phyloP scores from a whole-genome alignment of 2,113 vertebrate genomes.

The Aphyosemion australe region DNA sequence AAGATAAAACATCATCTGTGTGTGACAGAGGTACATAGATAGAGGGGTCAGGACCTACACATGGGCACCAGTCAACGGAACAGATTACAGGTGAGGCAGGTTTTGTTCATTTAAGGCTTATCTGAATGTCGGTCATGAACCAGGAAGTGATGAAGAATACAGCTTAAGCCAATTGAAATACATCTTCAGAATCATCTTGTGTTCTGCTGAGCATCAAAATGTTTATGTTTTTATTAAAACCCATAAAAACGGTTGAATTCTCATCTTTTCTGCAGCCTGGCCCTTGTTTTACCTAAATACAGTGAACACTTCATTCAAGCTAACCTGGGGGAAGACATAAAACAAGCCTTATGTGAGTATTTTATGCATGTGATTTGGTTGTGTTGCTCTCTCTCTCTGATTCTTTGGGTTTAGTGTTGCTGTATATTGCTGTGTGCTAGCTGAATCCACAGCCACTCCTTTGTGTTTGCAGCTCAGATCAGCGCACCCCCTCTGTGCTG shows the following conservation, averaged over 20 bases:
- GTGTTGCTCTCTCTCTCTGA: conserved; percentile 5
- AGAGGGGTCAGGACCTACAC: conserved; percentile 93
- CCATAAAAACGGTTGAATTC: neutral
- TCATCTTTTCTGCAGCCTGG: conserved; percentile 84
- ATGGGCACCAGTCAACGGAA: conserved; percentile 94
- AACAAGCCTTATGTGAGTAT: conserved; percentile 94
- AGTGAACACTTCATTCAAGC: conserved; percentile 98
- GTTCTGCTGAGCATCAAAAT: conserved; percentile 14
- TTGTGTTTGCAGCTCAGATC: conserved; percentile 38
- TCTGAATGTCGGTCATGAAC: neutral
- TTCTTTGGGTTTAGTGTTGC: conserved; percentile 18
- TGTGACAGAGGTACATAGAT: conserved; percentile 92
- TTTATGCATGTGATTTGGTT: conserved; percentile 1
- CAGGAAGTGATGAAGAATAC: conserved; percentile 16
- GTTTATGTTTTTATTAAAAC: neutral
- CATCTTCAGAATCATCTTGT: conserved; percentile 18
- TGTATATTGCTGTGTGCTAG: conserved; percentile 22
- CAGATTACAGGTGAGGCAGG: conserved; percentile 92
- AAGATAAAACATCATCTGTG: neutral
- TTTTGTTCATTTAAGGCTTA: conserved; percentile 62
- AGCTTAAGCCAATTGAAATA: conserved; percentile 32
- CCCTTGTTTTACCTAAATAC: conserved; percentile 95
- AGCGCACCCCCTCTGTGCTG: conserved; percentile 44
- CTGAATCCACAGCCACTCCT: conserved; percentile 52
- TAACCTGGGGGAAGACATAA: conserved; percentile 88